A percentile compares a stretch with the other conserved stretches of the same genome.
Evolutionary conservation across 2,797 vertebrate species (phyloP).

Genomic region (Hirundo rustica): DNA sequence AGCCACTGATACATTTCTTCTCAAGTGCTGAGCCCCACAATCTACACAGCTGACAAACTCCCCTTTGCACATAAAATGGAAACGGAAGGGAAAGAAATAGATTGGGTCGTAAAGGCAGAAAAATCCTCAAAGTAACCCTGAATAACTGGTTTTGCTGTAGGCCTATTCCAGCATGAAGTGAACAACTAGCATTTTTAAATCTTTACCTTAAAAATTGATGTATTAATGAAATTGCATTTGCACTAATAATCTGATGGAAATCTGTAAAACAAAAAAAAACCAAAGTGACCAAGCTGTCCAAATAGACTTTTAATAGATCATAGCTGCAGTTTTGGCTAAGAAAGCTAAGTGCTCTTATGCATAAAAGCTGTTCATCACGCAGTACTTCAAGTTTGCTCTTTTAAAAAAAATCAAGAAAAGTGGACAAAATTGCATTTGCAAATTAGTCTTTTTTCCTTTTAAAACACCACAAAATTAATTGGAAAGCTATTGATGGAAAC

Average conservation of each 20-base stretch:
- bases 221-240: background rate
- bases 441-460: background rate
- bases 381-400: background rate
- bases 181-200: background rate
- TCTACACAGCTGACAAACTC: background rate
- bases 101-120: background rate
- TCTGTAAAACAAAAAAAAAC: background rate
- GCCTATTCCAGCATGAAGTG: background rate
- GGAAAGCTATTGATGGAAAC: background rate
- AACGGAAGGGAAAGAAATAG: background rate
- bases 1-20: background rate
- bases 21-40: background rate
- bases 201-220: background rate
- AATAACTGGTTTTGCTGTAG: background rate
- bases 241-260: background rate
- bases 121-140: background rate
- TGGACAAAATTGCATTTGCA: background rate
- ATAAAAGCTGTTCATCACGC: background rate
- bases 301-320: background rate
- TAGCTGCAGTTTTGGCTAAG: background rate
- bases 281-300: background rate
- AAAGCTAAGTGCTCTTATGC: background rate
- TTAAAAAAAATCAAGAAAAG: background rate
- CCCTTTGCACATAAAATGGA: background rate
- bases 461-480: background rate